Base-by-base conservation (phyloP, 2,113 vertebrate species). In the Ivindomyrus marchei region DNA sequence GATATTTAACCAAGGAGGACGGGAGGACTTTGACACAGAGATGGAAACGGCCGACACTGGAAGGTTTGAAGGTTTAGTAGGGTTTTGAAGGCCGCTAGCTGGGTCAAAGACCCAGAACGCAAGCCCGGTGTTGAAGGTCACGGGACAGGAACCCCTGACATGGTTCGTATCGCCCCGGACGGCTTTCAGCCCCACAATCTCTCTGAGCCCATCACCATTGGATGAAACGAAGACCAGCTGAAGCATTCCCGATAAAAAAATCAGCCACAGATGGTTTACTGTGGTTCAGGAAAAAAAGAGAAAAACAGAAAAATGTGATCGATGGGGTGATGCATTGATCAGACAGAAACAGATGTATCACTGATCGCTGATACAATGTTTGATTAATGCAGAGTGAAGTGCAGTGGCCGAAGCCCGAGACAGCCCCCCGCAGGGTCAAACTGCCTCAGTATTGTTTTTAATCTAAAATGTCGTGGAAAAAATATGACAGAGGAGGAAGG, bases 211-310 rank as follows among this genome's bases (percentile, higher is more conserved):
- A 27, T 66, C 62, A 11, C n/a, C n/a, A 1, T 0, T n/a, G 62
- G n/a, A 9, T 66, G 62, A 66, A 9, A 62, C 6, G 9, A n/a
- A 66, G 62, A 9, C 24, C n/a, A 10, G 10, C n/a, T 10, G 0
- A n/a, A 11, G n/a, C 62, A 27, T 27, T 66, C 9, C 89, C 85
- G 77, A 92, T 88, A 50, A 90, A 89, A 89, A 87, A 13, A 89
- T 24, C 39, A 84, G 19, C 19, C 17, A 42, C n/a, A 88, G 45
- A 74, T 74, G 58, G 21, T 49, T n/a, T 42, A 74, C 21, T 74
- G n/a, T 31, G 24, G 10, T 36, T 52, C 46, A 53, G 27, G 85
- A 46, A 47, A 88, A 62, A 53, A 62, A 66, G 21, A 88, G 56
- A 36, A 39, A 62, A 62, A 24, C 19, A 39, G 53, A 58, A 56